Conservation (phyloP, 2,113 vertebrate species). For the Thamnaconus septentrionalis region DNA sequence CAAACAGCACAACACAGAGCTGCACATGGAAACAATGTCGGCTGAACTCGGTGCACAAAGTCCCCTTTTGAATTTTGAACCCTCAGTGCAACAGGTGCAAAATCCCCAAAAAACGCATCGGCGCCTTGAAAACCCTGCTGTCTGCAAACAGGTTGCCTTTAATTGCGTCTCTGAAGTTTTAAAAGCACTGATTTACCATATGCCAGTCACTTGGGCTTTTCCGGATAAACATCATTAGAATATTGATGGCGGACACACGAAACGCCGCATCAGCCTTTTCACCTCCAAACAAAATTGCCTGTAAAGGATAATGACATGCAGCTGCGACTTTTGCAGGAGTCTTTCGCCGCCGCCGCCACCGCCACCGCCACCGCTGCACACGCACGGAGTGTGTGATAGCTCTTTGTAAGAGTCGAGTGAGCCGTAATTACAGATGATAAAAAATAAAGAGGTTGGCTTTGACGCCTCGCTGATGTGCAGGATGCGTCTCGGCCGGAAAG, state of each 20-base stretch:
- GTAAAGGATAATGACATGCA: conserved; percentile 3
- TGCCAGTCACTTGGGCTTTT: background rate
- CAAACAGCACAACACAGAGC: conserved; percentile 44
- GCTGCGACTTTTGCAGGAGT: too few species aligned
- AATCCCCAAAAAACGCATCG: too few species aligned
- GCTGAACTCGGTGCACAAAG: too few species aligned
- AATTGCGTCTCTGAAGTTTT: background rate
- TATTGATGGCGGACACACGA: background rate
- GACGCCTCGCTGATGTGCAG: conserved; percentile 34
- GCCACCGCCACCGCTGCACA: too few species aligned
- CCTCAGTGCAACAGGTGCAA: too few species aligned
- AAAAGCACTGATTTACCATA: background rate
- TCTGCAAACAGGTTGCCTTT: background rate
- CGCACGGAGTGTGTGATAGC: too few species aligned
- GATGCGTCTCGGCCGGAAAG: conserved; percentile 35
- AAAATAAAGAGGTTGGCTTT: conserved; percentile 37
- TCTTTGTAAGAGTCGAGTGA: too few species aligned
- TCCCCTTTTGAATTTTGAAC: too few species aligned
- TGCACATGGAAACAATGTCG: conserved; percentile 6
- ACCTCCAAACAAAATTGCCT: conserved; percentile 27
- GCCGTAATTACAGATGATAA: conserved; percentile 49
- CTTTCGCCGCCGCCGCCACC: too few species aligned
- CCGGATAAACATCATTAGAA: conserved; percentile 11
- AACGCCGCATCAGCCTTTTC: conserved; percentile 16
- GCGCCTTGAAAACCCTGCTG: background rate